phyloP scores from a whole-genome alignment of 1,140 invertebrate genomes.

The Bombus breviceps region DNA sequence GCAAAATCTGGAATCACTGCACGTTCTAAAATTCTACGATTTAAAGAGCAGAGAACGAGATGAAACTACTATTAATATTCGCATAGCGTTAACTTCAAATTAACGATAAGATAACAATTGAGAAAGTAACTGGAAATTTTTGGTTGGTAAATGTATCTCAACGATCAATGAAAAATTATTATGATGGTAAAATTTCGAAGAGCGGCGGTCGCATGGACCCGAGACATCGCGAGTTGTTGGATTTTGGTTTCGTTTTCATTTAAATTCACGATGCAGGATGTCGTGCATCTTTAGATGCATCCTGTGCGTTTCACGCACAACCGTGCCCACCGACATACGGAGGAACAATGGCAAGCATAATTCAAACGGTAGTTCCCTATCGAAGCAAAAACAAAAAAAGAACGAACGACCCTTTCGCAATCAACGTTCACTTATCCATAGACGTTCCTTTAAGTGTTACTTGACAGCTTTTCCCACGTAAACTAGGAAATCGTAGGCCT shows the following conservation, averaged over 20 bases:
- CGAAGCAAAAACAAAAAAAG: constrained; percentile 6
- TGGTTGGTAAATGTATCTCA: too few species aligned
- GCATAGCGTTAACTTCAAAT: too few species aligned
- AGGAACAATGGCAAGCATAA: constrained; percentile 33
- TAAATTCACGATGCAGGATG: constrained; percentile 1
- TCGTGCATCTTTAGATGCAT: constrained; percentile 22
- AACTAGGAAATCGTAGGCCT: background rate
- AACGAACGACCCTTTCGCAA: constrained; percentile 22
- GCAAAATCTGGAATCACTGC: too few species aligned
- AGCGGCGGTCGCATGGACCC: too few species aligned
- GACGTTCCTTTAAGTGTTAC: too few species aligned
- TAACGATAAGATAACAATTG: too few species aligned
- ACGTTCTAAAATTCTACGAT: too few species aligned
- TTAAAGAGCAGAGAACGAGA: too few species aligned
- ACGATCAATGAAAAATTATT: background rate
- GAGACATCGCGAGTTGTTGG: background rate
- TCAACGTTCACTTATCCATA: background rate
- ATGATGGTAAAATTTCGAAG: background rate
- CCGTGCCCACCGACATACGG: background rate
- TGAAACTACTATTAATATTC: too few species aligned
- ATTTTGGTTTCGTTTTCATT: background rate
- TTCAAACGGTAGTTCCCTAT: constrained; percentile 15
- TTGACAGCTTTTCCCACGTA: constrained; percentile 1
- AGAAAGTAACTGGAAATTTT: too few species aligned
- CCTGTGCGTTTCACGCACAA: constrained; percentile 17